Evolutionary conservation across 2,113 vertebrate species (phyloP), one percentile per base, ranked within the genome.

Genomic region (Ceyx cyanopectus): DNA sequence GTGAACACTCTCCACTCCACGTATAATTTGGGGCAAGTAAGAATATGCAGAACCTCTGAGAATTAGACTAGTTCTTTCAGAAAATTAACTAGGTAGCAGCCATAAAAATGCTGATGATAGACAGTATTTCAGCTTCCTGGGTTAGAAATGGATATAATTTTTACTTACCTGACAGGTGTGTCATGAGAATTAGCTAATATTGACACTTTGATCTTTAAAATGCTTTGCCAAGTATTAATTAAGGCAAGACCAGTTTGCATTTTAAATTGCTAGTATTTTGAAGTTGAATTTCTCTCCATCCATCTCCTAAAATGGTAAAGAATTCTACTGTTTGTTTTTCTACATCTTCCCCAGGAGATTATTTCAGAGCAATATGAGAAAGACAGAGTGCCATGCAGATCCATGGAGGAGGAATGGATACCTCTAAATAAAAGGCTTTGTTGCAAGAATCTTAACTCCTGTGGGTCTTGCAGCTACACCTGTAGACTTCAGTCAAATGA

Each of bases 141-240:
- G 46, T 56, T 94, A 93, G 79, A 96, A 93, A 95, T 68, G 73
- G 88, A 81, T 85, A 74, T 91, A 89, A 93, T 91, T 95, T 94
- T 92, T 93, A 96, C 78, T 92, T 89, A 85, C 91, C 74, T 92
- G 87, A 87, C 89, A 93, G 89, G 78, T 91, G 75, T 85, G 81
- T 80, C 68, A 82, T 60, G 91, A 94, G 85, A 87, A 91, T 95
- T 94, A 91, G 48, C 60, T 85, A 96, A 93, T 93, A 95, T 83
- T 93, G 90, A 83, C 88, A 93, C 91, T 94, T 93, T 78, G 94
- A 94, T 92, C 95, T 94, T 87, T 89, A 87, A 92, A 95, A 90
- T 80, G 53, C 81, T 87, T 85, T 89, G 79, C 70, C 87, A 89
- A 94, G 79, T 94, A 91, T 93, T 93, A 94, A 96, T 93, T 92